A percentile compares a stretch with the other conserved stretches of the same genome.
Conservation (phyloP, 2,797 vertebrate species). For the Phoxinus dragarum region DNA sequence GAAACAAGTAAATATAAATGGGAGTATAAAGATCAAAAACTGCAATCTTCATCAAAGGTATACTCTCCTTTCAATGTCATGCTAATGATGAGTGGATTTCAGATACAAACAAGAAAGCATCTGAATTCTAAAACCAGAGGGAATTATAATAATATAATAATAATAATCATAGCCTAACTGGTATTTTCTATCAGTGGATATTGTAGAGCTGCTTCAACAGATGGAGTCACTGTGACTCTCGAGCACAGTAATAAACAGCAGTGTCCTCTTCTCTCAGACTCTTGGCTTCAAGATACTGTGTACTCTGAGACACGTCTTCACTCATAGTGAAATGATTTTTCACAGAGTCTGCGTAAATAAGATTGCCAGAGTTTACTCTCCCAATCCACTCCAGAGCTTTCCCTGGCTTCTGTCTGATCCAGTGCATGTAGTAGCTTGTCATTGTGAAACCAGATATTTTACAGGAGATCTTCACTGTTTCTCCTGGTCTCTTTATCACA, state of each 20-base stretch:
- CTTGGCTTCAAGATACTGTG: slow-evolving; percentile 47
- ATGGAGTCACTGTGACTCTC: neutral
- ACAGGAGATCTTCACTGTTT: slow-evolving; percentile 63
- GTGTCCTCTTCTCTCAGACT: slow-evolving; percentile 55
- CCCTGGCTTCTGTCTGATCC: slow-evolving; percentile 54
- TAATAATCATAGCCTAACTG: neutral
- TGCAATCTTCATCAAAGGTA: neutral
- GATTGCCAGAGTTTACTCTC: neutral
- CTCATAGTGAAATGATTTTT: slow-evolving; percentile 36
- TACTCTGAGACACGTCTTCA: slow-evolving; percentile 39
- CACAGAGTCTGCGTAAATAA: neutral
- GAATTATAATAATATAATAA: neutral
- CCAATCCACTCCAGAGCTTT: slow-evolving; percentile 55
- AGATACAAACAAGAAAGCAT: neutral
- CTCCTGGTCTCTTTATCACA: slow-evolving; percentile 36
- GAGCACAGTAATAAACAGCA: slow-evolving; percentile 25
- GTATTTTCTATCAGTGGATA: neutral
- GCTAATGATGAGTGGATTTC: neutral
- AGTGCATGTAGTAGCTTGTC: neutral
- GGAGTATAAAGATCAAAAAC: neutral
- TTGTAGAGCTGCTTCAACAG: slow-evolving; percentile 11
- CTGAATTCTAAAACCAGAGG: neutral
- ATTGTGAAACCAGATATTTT: slow-evolving; percentile 62
- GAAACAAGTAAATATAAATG: neutral
- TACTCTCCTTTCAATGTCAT: neutral